Percentiles rank a stretch among this genome's conserved stretches.
Evolutionary conservation across 2,888 invertebrate species (phyloP).

Genomic region (Leptarthrus brevirostris): DNA sequence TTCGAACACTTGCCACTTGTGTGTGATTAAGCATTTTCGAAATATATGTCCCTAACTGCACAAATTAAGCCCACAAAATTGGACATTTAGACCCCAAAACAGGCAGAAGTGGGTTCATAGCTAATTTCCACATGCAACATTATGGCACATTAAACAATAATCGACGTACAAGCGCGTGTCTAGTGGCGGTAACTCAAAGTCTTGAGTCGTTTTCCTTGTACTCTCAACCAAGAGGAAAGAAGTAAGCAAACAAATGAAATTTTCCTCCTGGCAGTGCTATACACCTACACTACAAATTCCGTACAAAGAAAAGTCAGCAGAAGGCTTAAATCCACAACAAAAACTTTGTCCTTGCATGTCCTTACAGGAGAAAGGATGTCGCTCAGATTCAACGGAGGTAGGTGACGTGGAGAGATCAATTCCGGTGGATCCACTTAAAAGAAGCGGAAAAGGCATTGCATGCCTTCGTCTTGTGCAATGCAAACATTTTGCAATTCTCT

Average conservation of each 20-base stretch:
- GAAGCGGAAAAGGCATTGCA: constrained; percentile 17
- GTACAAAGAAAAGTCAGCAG: constrained; percentile 5
- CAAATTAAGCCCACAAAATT: too few relatives aligned
- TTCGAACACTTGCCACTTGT: too few relatives aligned
- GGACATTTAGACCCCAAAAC: too few relatives aligned
- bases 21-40: too few relatives aligned
- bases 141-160: constrained; percentile 46
- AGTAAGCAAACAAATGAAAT: background rate
- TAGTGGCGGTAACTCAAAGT: constrained; percentile 48
- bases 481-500: background rate
- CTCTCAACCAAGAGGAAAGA: background rate
- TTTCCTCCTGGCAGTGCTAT: constrained; percentile 6
- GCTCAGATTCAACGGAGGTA: constrained; percentile 29
- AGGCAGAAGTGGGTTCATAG: too few relatives aligned
- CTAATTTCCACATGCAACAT: constrained; percentile 30
- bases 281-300: background rate
- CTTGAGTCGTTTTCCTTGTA: constrained; percentile 38
- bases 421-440: constrained; percentile 25
- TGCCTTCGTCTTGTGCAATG: background rate
- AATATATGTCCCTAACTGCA: too few relatives aligned
- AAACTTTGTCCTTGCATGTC: constrained; percentile 48
- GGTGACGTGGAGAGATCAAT: constrained; percentile 49
- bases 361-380: constrained; percentile 12
- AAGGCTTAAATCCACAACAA: constrained; percentile 17
- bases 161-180: constrained; percentile 51